These are phyloP conservation scores for Sus cebifrons DNA, from an alignment of 2,797 vertebrate species.

Conservation along the genomic window DNA sequence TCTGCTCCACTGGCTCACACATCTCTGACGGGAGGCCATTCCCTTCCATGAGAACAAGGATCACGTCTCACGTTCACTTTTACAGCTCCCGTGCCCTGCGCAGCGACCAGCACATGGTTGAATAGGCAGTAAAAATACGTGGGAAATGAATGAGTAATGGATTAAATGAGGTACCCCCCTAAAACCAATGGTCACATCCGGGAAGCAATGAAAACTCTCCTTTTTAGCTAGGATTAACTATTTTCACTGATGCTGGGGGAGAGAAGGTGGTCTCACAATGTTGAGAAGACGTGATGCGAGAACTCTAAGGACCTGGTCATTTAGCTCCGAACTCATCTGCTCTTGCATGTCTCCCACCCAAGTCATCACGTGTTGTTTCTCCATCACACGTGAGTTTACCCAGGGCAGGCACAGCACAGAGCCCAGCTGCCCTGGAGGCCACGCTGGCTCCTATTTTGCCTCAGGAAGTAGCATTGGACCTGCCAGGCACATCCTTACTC, in stretches of 20 bases:
- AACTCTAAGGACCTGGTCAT: neutral
- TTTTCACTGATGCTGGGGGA: neutral
- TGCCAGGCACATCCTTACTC: neutral
- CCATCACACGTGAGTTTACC: neutral
- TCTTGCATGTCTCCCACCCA: neutral
- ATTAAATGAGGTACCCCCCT: neutral
- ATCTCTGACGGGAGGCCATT: neutral
- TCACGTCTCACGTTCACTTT: neutral
- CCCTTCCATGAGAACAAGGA: neutral
- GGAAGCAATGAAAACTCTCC: neutral
- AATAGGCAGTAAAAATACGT: neutral
- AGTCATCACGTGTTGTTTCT: neutral
- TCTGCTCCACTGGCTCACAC: neutral
- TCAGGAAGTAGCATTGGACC: too few relatives aligned
- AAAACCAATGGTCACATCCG: neutral
- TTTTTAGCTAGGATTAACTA: neutral
- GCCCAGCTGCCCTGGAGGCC: neutral
- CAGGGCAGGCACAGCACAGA: neutral
- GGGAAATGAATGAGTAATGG: neutral
- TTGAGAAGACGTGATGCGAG: constrained; percentile 19
- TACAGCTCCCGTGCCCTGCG: neutral
- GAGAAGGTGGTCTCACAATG: neutral
- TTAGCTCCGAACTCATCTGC: neutral
- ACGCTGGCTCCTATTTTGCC: neutral
- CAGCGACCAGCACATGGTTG: neutral